phyloP scores from a whole-genome alignment of 2,888 invertebrate genomes.

The Philereme vetulata region DNA sequence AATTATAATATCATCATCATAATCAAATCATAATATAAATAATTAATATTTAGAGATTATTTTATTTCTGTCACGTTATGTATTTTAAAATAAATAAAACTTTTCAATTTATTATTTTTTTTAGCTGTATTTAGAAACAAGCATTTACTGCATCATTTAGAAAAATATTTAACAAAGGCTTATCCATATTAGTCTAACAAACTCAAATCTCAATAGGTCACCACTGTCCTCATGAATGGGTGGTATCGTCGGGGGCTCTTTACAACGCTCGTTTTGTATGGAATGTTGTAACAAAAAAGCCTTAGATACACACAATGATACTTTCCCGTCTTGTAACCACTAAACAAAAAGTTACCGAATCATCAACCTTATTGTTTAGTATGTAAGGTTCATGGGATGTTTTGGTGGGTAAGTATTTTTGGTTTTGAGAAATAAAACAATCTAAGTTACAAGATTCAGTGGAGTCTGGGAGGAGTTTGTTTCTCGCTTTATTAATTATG shows the following conservation, averaged over 20 bases:
- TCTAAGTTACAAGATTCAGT: conserved; percentile 68
- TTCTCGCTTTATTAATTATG: conserved; percentile 82
- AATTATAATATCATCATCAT: too few relatives aligned
- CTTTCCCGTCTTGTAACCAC: conserved; percentile 52
- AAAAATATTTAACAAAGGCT: conserved; percentile 10
- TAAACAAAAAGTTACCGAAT: conserved; percentile 27
- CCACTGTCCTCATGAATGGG: conserved; percentile 82
- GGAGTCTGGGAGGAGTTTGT: conserved; percentile 75
- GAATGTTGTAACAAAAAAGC: conserved; percentile 82
- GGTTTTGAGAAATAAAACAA: conserved; percentile 69
- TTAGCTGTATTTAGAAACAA: too few relatives aligned
- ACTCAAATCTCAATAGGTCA: conserved; percentile 80
- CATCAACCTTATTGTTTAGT: conserved; percentile 40
- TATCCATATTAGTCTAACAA: conserved; percentile 59
- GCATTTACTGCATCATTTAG: too few relatives aligned
- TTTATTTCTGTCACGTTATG: too few relatives aligned
- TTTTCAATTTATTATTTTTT: too few relatives aligned
- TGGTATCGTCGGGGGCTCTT: conserved; percentile 81
- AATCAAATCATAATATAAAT: too few relatives aligned
- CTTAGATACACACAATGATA: conserved; percentile 78
- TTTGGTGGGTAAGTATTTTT: conserved; percentile 32
- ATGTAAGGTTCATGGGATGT: conserved; percentile 31
- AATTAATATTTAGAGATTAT: too few relatives aligned
- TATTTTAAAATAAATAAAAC: too few relatives aligned
- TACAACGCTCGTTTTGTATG: conserved; percentile 82